phyloP scores from a whole-genome alignment of 2,888 invertebrate species.

The Drosophila algonquin region DNA sequence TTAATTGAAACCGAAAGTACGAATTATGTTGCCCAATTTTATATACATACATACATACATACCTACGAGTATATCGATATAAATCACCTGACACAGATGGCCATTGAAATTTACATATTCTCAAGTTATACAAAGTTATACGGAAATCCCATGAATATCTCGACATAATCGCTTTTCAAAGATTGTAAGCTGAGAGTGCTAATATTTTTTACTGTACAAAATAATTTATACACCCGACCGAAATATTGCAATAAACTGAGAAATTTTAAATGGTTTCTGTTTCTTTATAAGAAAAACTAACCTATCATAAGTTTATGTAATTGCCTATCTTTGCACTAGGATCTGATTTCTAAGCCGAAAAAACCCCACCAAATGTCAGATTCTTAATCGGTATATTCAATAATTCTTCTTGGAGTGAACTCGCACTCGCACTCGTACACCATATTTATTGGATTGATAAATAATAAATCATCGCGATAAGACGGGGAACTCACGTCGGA shows the following conservation, averaged over 20 bases:
- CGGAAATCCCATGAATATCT: constrained; percentile 29
- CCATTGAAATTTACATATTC: constrained; percentile 57
- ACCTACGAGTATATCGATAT: constrained; percentile 26
- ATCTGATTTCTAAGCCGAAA: constrained; percentile 7
- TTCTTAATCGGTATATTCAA: constrained; percentile 16
- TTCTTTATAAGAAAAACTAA: constrained; percentile 4
- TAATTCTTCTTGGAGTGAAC: constrained; percentile 5
- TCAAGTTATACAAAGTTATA: constrained; percentile 19
- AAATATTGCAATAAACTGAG: constrained; percentile 57
- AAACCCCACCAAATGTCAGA: constrained; percentile 16
- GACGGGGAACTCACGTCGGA: constrained; percentile 56
- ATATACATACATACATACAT: constrained; percentile 9
- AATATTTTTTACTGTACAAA: constrained; percentile 64
- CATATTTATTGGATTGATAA: constrained; percentile 22
- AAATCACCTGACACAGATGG: constrained; percentile 56
- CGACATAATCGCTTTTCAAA: constrained; percentile 29
- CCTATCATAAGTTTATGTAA: background rate
- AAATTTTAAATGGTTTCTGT: constrained; percentile 84
- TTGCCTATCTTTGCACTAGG: background rate
- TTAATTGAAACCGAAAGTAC: constrained; percentile 75
- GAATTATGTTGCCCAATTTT: constrained; percentile 70
- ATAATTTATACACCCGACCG: constrained; percentile 47
- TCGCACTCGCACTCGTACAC: constrained; percentile 5
- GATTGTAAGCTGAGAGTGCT: constrained; percentile 52
- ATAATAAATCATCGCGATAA: constrained; percentile 32